Base-by-base conservation (phyloP, 2,113 vertebrate species). In the Eubucco bourcierii region DNA sequence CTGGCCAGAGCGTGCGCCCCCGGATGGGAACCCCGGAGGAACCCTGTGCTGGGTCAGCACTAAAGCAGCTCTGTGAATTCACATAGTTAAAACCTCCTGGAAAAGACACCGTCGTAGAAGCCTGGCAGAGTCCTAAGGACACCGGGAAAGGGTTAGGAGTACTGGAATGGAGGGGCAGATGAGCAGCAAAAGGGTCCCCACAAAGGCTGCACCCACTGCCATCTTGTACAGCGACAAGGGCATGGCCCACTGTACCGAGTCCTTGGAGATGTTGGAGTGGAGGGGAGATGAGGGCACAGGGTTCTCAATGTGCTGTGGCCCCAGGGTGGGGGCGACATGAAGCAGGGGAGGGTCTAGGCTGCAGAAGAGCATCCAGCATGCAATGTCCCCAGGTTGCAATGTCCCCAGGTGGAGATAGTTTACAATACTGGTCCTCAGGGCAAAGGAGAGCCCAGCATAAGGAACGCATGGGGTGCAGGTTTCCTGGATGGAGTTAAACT, bases 61-160 rank as follows among this genome's bases (percentile, higher is more conserved):
- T 18, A 64, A 47, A 50, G 7, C 52, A 37, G 18, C 23, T 50
- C 11, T 13, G 25, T 10, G 83, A 58, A 52, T 24, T 81, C 47
- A 28, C 12, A 1, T 0, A 1, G 41, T 10, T 20, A 74, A 83
- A 86, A 53, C 28, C 52, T 33, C 16, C 52, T 10, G 41, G 33
- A 15, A 55, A 60, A 64, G 16, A 21, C 0, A 3, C 7, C 1
- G 0, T n/a, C 0, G 3, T 20, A 11, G 33, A 8, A 84, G 39
- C 34, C 37, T 15, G 41, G 52, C 55, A 61, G 24, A 3, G 16
- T 20, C 70, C 39, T 1, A 8, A 63, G 61, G 39, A 37, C 3
- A 12, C 4, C 0, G 0, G 23, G 64, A 28, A 56, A 12, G 4
- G 2, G 1, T 25, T 46, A 46, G 50, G 31, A 46, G 13, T 1